phyloP scores from a whole-genome alignment of 2,113 vertebrate species.

The Mohoua ochrocephala region DNA sequence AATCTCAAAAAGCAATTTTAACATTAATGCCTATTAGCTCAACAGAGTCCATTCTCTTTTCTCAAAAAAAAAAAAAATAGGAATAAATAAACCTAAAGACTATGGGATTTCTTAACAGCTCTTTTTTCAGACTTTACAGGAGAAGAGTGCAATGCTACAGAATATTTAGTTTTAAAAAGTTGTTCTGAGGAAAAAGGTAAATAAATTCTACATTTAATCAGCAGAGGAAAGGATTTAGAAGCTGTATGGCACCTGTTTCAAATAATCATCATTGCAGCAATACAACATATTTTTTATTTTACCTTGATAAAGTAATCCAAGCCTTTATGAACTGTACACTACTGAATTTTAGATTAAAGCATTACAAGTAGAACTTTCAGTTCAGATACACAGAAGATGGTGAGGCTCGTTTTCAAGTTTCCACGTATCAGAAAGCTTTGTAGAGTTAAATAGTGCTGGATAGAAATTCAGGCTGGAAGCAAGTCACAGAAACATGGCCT shows the following conservation, averaged over 20 bases:
- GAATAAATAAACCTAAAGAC: constrained; percentile 79
- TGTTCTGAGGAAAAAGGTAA: constrained; percentile 18
- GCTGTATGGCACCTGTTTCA: constrained; percentile 38
- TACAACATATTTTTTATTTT: constrained; percentile 1
- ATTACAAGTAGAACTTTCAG: constrained; percentile 15
- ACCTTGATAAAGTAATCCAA: not conserved
- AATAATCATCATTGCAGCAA: constrained; percentile 50
- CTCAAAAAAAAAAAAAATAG: constrained; percentile 75
- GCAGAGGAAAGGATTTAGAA: not conserved
- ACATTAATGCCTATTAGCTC: constrained; percentile 65
- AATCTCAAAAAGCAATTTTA: constrained; percentile 45
- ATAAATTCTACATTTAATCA: not conserved
- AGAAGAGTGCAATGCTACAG: constrained; percentile 77
- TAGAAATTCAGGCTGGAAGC: constrained; percentile 34
- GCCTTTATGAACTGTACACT: not conserved
- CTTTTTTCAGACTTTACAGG: constrained; percentile 76
- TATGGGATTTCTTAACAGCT: constrained; percentile 66
- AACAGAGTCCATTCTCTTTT: constrained; percentile 73
- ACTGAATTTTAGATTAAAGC: constrained; percentile 34
- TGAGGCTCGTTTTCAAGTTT: constrained; percentile 36
- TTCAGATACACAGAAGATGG: not conserved
- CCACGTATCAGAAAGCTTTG: constrained; percentile 4
- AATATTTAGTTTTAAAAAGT: not conserved
- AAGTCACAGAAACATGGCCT: not conserved
- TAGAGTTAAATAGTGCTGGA: not conserved